phyloP scores from a whole-genome alignment of 2,113 vertebrate species.

The Willisornis vidua region DNA sequence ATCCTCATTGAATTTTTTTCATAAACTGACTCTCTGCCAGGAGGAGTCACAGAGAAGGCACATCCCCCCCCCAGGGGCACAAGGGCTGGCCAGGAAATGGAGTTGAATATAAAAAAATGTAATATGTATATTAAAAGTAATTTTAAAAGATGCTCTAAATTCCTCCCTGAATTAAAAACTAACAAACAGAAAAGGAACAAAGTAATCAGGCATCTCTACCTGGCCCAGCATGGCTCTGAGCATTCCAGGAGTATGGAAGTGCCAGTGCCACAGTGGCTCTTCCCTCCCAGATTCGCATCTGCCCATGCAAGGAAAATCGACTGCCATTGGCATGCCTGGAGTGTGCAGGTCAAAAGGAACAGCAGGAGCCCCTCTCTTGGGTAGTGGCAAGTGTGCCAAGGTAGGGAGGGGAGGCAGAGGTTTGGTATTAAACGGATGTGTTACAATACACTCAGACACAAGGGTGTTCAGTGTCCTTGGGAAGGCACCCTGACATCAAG shows the following conservation, averaged over 20 bases:
- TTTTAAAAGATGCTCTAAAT: not conserved
- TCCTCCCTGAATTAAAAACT: not conserved
- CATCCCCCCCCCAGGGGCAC: no score
- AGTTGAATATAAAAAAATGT: not conserved
- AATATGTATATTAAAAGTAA: not conserved
- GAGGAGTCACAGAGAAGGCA: not conserved
- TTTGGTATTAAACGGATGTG: not conserved
- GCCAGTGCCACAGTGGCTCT: fast-evolving
- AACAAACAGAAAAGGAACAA: not conserved
- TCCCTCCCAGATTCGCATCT: not conserved
- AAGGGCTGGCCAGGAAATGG: not conserved
- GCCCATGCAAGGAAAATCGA: fast-evolving
- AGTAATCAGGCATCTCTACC: not conserved
- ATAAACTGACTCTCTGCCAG: not conserved
- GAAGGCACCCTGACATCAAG: fast-evolving
- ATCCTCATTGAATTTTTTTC: not conserved
- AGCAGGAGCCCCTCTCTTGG: not conserved
- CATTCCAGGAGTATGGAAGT: not conserved
- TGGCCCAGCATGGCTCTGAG: not conserved
- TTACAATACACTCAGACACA: fast-evolving
- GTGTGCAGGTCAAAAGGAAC: not conserved
- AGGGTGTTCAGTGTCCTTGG: fast-evolving
- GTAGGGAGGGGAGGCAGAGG: not conserved
- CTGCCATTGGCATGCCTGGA: not conserved
- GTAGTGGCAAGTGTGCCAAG: not conserved